Base-by-base conservation (phyloP, 2,113 vertebrate species). In the Gymnobelideus leadbeateri region DNA sequence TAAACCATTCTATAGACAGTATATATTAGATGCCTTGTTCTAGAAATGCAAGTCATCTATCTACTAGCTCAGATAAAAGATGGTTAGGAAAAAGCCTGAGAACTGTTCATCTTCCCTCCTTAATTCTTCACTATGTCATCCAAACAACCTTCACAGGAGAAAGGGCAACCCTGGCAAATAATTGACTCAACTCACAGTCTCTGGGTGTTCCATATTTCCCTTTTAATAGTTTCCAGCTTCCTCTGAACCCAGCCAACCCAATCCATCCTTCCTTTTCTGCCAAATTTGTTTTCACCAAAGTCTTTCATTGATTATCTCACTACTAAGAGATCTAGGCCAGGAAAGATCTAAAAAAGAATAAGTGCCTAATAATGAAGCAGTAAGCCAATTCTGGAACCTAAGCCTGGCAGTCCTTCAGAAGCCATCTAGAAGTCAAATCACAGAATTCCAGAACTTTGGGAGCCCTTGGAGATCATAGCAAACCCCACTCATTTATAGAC, bases 241-340 rank as follows among this genome's bases (percentile, higher is more conserved):
- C 96, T 95, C 53, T 97, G 96, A 97, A 97, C 95, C 54, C 55
- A 94, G 53, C 77, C 92, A 94, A 94, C 91, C n/a, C n/a, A n/a
- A n/a, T n/a, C 37, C 68, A 84, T 84, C 47, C 92, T 92, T 95
- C 92, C 96, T 94, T 94, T 96, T 91, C 95, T 92, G 52, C 91
- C 68, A 93, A 93, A 92, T 96, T 94, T 90, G 90, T 95, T 54
- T 57, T 54, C 26, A 77, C 61, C 96, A 51, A 94, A 92, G 68
- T 94, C 94, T 95, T 96, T 68, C 90, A 93, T 89, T 94, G 92
- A 53, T 37, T 61, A 96, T 46, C 21, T 95, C 93, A 96, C 50
- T 26, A 61, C 68, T 55, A 49, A 96, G 90, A n/a, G 94, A 90
- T 28, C 51, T 91, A 51, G 52, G 21, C 46, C 92, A 94, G 91